Conservation (phyloP, 1,140 invertebrate genomes). For the Musca vetustissima region DNA sequence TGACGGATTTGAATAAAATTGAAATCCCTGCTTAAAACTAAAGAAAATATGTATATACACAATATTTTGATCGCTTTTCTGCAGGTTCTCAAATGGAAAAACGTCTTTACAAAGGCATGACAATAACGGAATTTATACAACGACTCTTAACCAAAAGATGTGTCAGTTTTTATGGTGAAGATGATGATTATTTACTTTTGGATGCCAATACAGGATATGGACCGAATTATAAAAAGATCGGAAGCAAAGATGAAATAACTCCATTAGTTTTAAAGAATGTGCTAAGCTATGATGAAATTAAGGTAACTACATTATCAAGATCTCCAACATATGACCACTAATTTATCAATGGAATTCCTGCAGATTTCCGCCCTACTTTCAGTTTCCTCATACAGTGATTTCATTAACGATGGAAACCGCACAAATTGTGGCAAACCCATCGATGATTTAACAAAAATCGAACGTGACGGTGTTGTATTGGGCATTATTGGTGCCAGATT, state of each 20-base stretch:
- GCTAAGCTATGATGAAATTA: constrained; percentile 29
- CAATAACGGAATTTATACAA: constrained; percentile 57
- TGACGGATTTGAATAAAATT: too few species aligned
- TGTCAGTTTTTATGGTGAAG: constrained; percentile 55
- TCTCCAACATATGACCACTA: too few species aligned
- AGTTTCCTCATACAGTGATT: constrained; percentile 64
- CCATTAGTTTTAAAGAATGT: constrained; percentile 12
- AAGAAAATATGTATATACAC: too few species aligned
- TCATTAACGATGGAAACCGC: constrained; percentile 66
- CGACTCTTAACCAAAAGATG: constrained; percentile 59
- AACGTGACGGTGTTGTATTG: constrained; percentile 43
- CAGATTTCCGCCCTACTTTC: constrained; percentile 63
- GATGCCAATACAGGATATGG: constrained; percentile 47
- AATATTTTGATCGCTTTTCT: background rate
- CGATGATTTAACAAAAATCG: constrained; percentile 30
- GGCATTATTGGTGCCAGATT: constrained; percentile 60
- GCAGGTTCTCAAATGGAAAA: constrained; percentile 16
- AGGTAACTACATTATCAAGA: constrained; percentile 8
- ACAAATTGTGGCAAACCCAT: constrained; percentile 60
- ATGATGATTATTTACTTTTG: constrained; percentile 56
- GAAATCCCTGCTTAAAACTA: too few species aligned
- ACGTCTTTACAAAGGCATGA: constrained; percentile 34
- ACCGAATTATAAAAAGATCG: constrained; percentile 59
- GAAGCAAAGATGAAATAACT: constrained; percentile 39
- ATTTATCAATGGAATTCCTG: too few species aligned